Base-by-base conservation (phyloP, 2,113 vertebrate genomes). In the Xenotilapia caudafasciata region DNA sequence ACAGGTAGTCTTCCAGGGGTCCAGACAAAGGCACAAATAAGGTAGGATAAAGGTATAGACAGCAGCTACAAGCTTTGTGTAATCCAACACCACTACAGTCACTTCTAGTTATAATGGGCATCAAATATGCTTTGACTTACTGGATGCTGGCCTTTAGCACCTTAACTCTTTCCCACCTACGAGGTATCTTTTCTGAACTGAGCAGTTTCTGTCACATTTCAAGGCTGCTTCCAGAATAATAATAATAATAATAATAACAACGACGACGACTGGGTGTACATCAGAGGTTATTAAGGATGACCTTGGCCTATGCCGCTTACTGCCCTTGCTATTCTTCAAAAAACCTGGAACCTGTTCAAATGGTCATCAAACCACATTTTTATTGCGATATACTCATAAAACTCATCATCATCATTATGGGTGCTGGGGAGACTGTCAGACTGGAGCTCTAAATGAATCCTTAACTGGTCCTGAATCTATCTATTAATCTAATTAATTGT, bases 121-220 rank as follows among this genome's bases (percentile, higher is more conserved):
- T 90, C 49, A 56, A 62, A 79, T 83, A 73, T 12, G 35, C 21
- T 62, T 28, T 53, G 49, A 84, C 82, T 87, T 33, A 79, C 21
- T 45, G 82, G 82, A 87, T 55, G 79, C 55, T 88, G 14, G 51
- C 2, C n/a, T 79, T 82, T 79, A 87, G 26, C 65, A 84, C 55
- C 70, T 70, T 81, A 56, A 83, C 33, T 13, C 33, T 38, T 65
- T 65, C 19, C 58, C 33, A 65, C 60, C 33, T 65, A 65, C 33
- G 21, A 13, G 33, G 33, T 13, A 65, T 65, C 60, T 38, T 65
- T n/a, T 65, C 33, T 38, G 60, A 65, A 65, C 1, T 13, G 33
- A 38, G 60, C 60, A 21, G 60, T 65, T 38, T 38, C 33, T 38
- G 33, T 65, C 60, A 38, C 33, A 65, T 38, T 65, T 65, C 60